A percentile compares a stretch with the other conserved stretches of the same genome.
Evolutionary conservation across 2,113 vertebrate species (phyloP).

Genomic region (Prochilodus magdalenae): DNA sequence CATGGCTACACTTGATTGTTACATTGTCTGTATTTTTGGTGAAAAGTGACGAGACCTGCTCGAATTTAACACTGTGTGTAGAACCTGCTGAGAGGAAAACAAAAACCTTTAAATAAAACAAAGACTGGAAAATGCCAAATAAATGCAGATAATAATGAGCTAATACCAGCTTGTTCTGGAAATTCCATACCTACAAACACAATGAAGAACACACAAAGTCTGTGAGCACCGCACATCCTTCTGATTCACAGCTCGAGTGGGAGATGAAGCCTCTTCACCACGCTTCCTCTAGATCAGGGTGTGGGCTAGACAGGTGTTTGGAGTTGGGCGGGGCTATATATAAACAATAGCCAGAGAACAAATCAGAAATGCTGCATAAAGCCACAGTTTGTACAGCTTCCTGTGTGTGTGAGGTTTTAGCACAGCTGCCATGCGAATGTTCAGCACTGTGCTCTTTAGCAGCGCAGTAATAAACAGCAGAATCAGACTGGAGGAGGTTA

Average conservation of each 20-base stretch:
- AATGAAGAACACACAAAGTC: neutral
- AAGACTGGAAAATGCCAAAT: neutral
- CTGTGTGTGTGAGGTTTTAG: slow-evolving; percentile 39
- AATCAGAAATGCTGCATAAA: too few species aligned
- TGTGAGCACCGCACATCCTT: neutral
- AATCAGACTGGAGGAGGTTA: slow-evolving; percentile 43
- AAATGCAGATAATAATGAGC: neutral
- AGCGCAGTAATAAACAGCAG: slow-evolving; percentile 74
- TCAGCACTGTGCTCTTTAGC: slow-evolving; percentile 69
- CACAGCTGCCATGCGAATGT: slow-evolving; percentile 35
- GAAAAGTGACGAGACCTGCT: slow-evolving; percentile 45
- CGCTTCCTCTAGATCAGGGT: neutral
- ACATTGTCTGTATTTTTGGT: neutral
- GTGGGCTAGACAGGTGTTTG: too few species aligned
- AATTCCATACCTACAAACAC: neutral
- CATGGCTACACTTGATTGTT: neutral
- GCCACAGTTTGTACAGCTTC: neutral
- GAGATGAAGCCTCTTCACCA: too few species aligned
- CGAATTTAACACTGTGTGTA: slow-evolving; percentile 44
- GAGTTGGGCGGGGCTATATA: too few species aligned
- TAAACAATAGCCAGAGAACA: too few species aligned
- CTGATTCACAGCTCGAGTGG: neutral
- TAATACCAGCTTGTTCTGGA: too few species aligned
- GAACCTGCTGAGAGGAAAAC: slow-evolving; percentile 50
- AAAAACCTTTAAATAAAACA: too few species aligned